phyloP scores from a whole-genome alignment of 2,113 vertebrate species.

The Haemorhous mexicanus region DNA sequence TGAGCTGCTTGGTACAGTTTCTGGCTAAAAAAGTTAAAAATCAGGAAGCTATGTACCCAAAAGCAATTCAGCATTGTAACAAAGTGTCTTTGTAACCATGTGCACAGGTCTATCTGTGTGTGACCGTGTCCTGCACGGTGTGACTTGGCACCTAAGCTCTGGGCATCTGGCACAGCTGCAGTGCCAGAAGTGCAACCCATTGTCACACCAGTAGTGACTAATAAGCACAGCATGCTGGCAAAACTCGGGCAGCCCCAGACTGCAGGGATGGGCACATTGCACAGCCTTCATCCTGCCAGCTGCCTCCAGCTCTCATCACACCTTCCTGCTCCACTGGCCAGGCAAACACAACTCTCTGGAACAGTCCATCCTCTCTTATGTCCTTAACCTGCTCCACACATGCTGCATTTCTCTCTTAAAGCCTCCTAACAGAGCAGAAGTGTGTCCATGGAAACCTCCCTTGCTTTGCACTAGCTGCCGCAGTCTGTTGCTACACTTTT shows the following conservation, averaged over 20 bases:
- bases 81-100: not conserved
- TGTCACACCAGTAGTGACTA: not conserved
- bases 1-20: not conserved
- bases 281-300: not conserved
- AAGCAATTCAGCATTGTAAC: not conserved
- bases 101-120: not conserved
- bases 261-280: not conserved
- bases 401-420: conserved; percentile 46
- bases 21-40: not conserved
- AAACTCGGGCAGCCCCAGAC: not conserved
- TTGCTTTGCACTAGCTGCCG: conserved; percentile 22
- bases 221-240: not conserved
- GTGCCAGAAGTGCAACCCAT: not conserved
- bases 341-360: not conserved
- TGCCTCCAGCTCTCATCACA: not conserved
- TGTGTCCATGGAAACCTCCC: conserved; percentile 63
- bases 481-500: conserved; percentile 47
- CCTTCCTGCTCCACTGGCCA: not conserved
- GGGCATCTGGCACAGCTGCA: conserved; percentile 11
- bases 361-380: not conserved
- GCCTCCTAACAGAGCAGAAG: conserved; percentile 31
- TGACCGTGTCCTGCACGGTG: not conserved
- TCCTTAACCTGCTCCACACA: conserved; percentile 2
- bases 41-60: not conserved
- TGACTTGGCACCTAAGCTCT: not conserved